A percentile compares a stretch with the other conserved stretches of the same genome.
Conservation (phyloP, 37 sponge, comb jelly and placozoan genomes). For the Chondrilla cf. caribensis region DNA sequence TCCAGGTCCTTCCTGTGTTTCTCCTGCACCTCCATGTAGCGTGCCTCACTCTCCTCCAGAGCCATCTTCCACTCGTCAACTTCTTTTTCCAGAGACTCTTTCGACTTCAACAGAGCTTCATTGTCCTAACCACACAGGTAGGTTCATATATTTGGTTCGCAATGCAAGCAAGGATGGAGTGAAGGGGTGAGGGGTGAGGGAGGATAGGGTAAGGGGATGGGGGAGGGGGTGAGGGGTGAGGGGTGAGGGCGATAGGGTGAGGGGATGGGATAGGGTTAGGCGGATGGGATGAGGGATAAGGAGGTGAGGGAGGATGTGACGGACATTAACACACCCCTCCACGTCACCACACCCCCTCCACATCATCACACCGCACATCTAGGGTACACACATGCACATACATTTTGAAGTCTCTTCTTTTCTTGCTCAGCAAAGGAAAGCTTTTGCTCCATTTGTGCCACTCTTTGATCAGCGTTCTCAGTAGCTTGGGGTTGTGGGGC, state of each 20-base stretch:
- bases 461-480: conserved; percentile 5
- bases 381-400: neutral
- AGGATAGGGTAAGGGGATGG: neutral
- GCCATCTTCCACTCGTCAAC: conserved; percentile 60
- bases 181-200: neutral
- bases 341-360: too few species aligned
- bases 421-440: conserved; percentile 62
- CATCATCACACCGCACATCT: too few species aligned
- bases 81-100: conserved; percentile 62
- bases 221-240: too few species aligned
- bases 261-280: too few species aligned
- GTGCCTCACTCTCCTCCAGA: conserved; percentile 56
- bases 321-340: too few species aligned
- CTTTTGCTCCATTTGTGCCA: conserved; percentile 51
- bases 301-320: too few species aligned
- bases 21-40: conserved; percentile 44
- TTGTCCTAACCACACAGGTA: conserved; percentile 49
- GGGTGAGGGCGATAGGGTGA: neutral
- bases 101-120: conserved; percentile 37
- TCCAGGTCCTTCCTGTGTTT: conserved; percentile 67
- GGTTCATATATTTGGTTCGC: neutral
- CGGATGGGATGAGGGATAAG: too few species aligned
- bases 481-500: too few species aligned
- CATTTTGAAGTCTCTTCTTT: conserved; percentile 64
- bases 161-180: neutral